phyloP scores from a whole-genome alignment of 2,113 vertebrate species.

The Nothoprocta pentlandii region DNA sequence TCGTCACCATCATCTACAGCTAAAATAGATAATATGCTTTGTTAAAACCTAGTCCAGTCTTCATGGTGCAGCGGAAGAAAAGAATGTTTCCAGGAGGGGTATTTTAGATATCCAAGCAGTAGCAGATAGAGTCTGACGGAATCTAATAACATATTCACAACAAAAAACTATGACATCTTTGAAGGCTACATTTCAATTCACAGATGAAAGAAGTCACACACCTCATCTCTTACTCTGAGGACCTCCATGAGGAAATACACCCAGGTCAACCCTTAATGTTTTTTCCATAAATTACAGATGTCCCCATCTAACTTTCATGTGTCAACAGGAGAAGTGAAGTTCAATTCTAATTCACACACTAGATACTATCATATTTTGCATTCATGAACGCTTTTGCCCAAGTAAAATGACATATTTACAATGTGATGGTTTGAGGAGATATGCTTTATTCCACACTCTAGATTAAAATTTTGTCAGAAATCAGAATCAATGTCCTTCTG shows the following conservation, averaged over 20 bases:
- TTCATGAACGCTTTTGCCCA: neutral
- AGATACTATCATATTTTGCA: neutral
- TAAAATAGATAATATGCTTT: neutral
- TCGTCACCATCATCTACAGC: neutral
- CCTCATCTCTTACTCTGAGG: neutral
- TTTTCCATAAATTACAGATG: neutral
- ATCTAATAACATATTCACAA: neutral
- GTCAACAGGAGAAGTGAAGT: neutral
- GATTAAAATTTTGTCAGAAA: neutral
- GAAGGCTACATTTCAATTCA: neutral
- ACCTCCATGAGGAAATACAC: neutral
- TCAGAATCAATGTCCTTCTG: neutral
- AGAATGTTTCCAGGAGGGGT: neutral
- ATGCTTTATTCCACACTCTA: neutral
- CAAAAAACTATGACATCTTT: neutral
- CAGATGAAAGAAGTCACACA: neutral
- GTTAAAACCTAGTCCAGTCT: neutral
- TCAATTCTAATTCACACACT: neutral
- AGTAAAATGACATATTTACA: neutral
- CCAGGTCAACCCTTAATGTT: neutral
- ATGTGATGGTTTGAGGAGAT: neutral
- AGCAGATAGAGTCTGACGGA: neutral
- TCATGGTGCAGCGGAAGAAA: neutral
- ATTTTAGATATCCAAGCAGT: neutral
- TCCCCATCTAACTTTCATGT: neutral